Evolutionary conservation across 2,113 vertebrate species (phyloP), one percentile per base, ranked within the genome.

Genomic region (Sphyrna mokarran): DNA sequence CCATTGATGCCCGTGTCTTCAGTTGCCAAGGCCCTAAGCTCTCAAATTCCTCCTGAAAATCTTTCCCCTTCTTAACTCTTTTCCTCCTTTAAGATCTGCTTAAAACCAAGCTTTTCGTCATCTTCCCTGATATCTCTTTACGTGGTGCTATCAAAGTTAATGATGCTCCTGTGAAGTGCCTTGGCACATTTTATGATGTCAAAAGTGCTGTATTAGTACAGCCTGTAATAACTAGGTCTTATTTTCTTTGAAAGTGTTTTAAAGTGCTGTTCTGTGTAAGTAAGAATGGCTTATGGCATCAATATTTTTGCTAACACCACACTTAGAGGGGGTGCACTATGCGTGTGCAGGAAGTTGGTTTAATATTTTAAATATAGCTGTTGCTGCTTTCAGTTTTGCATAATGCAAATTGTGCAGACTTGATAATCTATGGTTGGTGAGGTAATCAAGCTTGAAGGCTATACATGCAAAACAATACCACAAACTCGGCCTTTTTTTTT

Each of bases 321-420:
- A 94, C 69, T 94, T 70, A 5, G 90, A 22, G 37, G 23, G 33
- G 63, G 54, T 90, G 54, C 29, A 61, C 29, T 83, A 43, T 33
- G 20, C 58, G 48, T 89, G n/a, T 63, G 33, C 90, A 43, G 93
- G 93, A 94, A 94, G 66, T 70, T 68, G 93, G 66, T 94, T 94
- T 94, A 23, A 22, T 70, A 70, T 94, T 94, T 94, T 40, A 70
- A 70, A 9, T 26, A 26, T 23, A 94, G 63, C 58, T 66, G 48
- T 6, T 37, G 89, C 11, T 93, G 5, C 33, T 94, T 94, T 94
- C n/a, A 69, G 4, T 68, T 94, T 94, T 94, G 90, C 90, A 68
- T 68, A 20, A 66, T 94, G 63, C 90, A 68, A 68, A 68, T 40
- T 40, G n/a, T 69, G 90, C n/a, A 94, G 11, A 94, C 63, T 90